Percentiles rank a stretch among this genome's conserved stretches.
These are phyloP conservation scores for Aphelenchoides besseyi DNA, from an alignment of 1,140 invertebrate genomes.

Conservation along the genomic window DNA sequence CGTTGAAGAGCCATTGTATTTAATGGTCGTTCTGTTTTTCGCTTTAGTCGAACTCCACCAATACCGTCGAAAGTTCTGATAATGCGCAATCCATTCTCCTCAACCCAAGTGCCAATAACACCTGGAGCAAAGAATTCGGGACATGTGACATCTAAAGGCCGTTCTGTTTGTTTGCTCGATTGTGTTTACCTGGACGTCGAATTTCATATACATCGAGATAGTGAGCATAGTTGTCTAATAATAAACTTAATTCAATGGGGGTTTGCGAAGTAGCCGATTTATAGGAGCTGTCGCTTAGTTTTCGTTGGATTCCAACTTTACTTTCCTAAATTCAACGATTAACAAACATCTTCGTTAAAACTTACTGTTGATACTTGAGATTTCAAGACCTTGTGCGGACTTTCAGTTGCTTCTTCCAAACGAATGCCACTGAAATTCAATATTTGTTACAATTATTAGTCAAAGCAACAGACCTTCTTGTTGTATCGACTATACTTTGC, in stretches of 20 bases:
- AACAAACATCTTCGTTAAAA: too few species aligned
- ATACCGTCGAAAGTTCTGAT: conserved; percentile 23
- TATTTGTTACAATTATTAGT: background rate
- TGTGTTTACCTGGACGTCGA: background rate
- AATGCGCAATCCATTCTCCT: conserved; percentile 14
- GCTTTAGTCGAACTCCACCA: conserved; percentile 10
- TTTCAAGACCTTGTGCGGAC: conserved; percentile 6
- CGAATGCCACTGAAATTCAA: conserved; percentile 4
- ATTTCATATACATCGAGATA: conserved; percentile 21
- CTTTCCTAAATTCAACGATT: background rate
- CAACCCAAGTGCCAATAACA: conserved; percentile 32
- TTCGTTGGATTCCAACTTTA: background rate
- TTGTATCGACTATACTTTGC: conserved; percentile 42
- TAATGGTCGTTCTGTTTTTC: conserved; percentile 11
- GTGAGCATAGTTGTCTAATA: conserved; percentile 14
- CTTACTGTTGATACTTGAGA: too few species aligned
- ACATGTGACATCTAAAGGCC: background rate
- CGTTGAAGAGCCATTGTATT: background rate
- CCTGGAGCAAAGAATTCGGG: conserved; percentile 31
- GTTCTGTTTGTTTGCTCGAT: background rate
- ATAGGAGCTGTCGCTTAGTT: conserved; percentile 38
- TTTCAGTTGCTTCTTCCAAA: conserved; percentile 18
- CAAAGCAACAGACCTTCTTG: conserved; percentile 11
- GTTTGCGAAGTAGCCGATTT: conserved; percentile 43
- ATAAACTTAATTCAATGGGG: background rate